Percentiles rank a stretch among this genome's conserved stretches.
phyloP scores from a whole-genome alignment of 2,797 vertebrate genomes.

The Neomorphus geoffroyi region DNA sequence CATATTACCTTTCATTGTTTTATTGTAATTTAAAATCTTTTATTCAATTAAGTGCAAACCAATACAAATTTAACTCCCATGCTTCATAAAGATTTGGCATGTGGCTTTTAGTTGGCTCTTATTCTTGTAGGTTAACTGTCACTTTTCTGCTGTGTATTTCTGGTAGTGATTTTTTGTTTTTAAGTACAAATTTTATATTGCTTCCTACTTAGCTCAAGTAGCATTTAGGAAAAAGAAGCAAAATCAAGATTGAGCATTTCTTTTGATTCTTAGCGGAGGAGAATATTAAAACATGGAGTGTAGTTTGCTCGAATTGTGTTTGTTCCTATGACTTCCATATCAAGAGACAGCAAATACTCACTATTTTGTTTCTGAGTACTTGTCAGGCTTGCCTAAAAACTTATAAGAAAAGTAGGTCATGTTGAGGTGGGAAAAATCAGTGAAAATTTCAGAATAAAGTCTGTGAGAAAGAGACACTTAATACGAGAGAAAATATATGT shows the following conservation, averaged over 20 bases:
- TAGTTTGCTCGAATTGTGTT: neutral
- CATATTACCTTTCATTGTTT: neutral
- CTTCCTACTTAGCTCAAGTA: neutral
- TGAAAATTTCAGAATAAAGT: neutral
- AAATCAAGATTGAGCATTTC: neutral
- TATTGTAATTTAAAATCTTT: neutral
- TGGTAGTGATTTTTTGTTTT: neutral
- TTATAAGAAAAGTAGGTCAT: neutral
- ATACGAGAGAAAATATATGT: neutral
- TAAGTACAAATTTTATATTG: neutral
- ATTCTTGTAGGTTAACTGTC: neutral
- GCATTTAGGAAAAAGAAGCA: neutral
- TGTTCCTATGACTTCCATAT: neutral
- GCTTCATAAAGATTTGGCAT: neutral
- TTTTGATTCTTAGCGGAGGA: neutral
- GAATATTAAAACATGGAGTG: rapidly evolving
- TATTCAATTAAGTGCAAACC: neutral
- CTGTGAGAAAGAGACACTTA: neutral
- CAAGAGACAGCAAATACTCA: rapidly evolving
- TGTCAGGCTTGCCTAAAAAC: neutral
- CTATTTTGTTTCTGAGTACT: neutral
- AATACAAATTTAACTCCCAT: neutral
- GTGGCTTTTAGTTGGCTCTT: neutral
- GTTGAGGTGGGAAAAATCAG: neutral
- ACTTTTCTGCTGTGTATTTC: neutral